Conservation (phyloP, 92 coral and sea anemone species). For the Palythoa caribaeorum region DNA sequence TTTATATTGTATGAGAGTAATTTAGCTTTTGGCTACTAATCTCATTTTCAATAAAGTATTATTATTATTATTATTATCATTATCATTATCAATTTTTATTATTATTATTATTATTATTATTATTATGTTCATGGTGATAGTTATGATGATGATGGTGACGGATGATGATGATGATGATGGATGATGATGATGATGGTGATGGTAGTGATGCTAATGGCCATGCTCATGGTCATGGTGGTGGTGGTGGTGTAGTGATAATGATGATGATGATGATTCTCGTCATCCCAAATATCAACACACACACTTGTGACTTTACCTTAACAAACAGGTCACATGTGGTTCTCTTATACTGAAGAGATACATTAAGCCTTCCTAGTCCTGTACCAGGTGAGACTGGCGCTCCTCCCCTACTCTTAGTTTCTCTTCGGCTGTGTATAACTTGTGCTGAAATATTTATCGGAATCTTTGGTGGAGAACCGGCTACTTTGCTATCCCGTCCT, state of each 20-base stretch:
- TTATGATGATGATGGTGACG: no score
- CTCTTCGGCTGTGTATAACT: conserved; percentile 84
- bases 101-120: no score
- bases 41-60: no score
- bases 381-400: conserved; percentile 43
- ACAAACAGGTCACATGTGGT: conserved; percentile 94
- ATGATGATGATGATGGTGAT: no score
- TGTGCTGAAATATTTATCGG: conserved; percentile 90
- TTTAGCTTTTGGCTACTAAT: no score
- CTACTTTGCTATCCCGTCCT: conserved; percentile 47
- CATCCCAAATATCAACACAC: background rate
- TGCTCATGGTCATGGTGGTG: no score
- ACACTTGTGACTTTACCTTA: conserved; percentile 61
- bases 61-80: no score
- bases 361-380: conserved; percentile 79
- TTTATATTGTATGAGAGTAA: no score
- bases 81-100: no score
- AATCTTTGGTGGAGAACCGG: conserved; percentile 74
- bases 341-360: conserved; percentile 91
- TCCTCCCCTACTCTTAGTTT: conserved; percentile 62
- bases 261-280: background rate
- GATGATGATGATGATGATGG: no score
- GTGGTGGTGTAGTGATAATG: background rate
- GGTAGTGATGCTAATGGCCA: no score
- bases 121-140: no score